These are phyloP conservation scores for Cryptocheilus praepositus DNA, from an alignment of 2,888 invertebrate genomes.

Conservation along the genomic window DNA sequence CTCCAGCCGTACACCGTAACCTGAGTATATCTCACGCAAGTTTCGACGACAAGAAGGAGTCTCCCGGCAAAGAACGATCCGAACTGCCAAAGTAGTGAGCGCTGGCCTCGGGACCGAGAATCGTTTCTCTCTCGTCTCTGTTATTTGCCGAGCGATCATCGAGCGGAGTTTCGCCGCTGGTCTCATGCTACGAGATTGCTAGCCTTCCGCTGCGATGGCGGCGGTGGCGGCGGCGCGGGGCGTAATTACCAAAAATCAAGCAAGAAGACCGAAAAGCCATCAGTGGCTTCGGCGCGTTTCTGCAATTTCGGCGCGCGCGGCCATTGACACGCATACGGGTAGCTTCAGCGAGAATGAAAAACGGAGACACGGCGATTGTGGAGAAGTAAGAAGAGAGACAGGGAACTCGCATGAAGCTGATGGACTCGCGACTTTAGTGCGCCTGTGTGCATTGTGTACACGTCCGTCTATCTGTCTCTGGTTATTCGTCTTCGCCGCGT, in stretches of 20 bases:
- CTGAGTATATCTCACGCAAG: too few species aligned
- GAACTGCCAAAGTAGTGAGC: too few species aligned
- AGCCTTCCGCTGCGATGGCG: constrained; percentile 31
- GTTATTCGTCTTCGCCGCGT: too few species aligned
- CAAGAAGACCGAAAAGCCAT: constrained; percentile 62
- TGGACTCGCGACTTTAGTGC: neutral
- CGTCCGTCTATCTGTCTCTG: neutral
- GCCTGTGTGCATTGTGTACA: neutral
- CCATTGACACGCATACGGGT: constrained; percentile 53
- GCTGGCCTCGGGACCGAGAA: too few species aligned
- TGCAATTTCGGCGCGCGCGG: constrained; percentile 60
- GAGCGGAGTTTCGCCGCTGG: constrained; percentile 49
- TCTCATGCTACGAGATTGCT: constrained; percentile 55
- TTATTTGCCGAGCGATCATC: constrained; percentile 64
- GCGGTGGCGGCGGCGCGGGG: constrained; percentile 3
- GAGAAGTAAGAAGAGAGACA: neutral
- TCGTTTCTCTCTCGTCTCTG: constrained; percentile 50
- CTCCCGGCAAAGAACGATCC: too few species aligned
- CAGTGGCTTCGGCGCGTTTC: constrained; percentile 57
- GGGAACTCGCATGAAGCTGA: constrained; percentile 16
- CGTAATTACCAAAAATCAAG: constrained; percentile 67
- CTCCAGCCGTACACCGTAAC: neutral
- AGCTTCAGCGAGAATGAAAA: neutral
- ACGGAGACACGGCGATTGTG: neutral
- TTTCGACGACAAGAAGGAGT: neutral